Conservation (phyloP, 2,888 invertebrate species). For the Margaritifera margaritifera region DNA sequence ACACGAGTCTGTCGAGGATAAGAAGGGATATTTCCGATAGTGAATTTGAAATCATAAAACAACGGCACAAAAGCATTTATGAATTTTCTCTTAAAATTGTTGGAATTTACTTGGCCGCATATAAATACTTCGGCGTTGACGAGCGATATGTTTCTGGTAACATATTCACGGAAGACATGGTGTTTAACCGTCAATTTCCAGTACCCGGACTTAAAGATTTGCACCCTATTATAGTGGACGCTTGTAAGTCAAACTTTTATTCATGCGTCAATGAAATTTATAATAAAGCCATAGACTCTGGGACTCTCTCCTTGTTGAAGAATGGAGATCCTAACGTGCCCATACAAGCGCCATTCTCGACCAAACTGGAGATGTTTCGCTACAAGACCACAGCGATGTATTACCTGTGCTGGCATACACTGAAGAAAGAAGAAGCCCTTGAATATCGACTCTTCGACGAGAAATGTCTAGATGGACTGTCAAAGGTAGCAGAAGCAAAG, state of each 20-base stretch:
- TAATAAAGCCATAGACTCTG: conserved; percentile 26
- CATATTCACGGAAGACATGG: conserved; percentile 22
- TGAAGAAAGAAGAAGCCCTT: conserved; percentile 34
- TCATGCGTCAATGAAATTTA: conserved; percentile 41
- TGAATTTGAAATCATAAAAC: too few species aligned
- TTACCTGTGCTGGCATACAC: conserved; percentile 63
- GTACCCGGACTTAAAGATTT: conserved; percentile 42
- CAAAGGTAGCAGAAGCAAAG: conserved; percentile 27
- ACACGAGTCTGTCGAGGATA: too few species aligned
- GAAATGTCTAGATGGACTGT: conserved; percentile 39
- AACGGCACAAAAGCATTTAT: too few species aligned
- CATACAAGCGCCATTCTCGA: conserved; percentile 22
- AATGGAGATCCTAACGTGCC: not conserved
- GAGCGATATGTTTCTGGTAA: conserved; percentile 30
- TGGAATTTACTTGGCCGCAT: conserved; percentile 46
- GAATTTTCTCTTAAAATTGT: conserved; percentile 6
- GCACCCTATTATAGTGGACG: conserved; percentile 21
- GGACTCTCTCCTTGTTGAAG: conserved; percentile 23
- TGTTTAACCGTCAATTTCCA: conserved; percentile 53
- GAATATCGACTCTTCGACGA: conserved; percentile 15
- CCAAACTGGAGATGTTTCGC: conserved; percentile 42
- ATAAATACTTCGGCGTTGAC: conserved; percentile 49
- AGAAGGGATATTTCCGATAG: too few species aligned
- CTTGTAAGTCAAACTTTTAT: conserved; percentile 37
- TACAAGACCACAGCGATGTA: conserved; percentile 57